These are phyloP conservation scores for Drosophila basisetae DNA, from an alignment of 2,888 invertebrate species.

Conservation along the genomic window DNA sequence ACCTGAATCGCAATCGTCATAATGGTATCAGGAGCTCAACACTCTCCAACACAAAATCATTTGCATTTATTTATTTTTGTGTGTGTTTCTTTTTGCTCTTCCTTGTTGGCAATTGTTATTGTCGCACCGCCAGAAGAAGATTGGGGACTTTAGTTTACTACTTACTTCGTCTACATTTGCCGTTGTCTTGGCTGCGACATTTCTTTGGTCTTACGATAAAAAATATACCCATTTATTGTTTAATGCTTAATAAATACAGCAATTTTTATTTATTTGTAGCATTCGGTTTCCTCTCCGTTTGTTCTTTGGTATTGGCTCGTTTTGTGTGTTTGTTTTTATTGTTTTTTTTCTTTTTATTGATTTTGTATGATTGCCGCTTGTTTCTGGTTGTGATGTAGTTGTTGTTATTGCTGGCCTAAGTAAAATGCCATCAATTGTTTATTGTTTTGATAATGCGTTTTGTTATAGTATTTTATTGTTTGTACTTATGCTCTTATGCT, in stretches of 20 bases:
- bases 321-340: constrained; percentile 26
- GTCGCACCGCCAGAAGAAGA: constrained; percentile 31
- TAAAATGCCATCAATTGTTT: constrained; percentile 78
- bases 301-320: constrained; percentile 16
- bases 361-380: constrained; percentile 46
- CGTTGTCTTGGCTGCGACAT: constrained; percentile 21
- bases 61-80: constrained; percentile 23
- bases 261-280: constrained; percentile 77
- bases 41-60: constrained; percentile 24
- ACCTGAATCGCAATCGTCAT: constrained; percentile 37
- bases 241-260: constrained; percentile 80
- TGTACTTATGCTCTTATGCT: constrained; percentile 28
- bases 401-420: constrained; percentile 52
- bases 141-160: constrained; percentile 23
- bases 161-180: constrained; percentile 16
- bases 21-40: constrained; percentile 52
- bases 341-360: constrained; percentile 42
- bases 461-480: constrained; percentile 55
- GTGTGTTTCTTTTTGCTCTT: constrained; percentile 1
- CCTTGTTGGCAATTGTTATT: constrained; percentile 55
- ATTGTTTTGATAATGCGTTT: constrained; percentile 75
- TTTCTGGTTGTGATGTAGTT: constrained; percentile 19
- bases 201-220: constrained; percentile 56
- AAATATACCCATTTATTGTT: constrained; percentile 81
- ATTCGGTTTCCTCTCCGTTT: constrained; percentile 49